Conservation (phyloP, 2,113 vertebrate species). For the Ciconia maguari region DNA sequence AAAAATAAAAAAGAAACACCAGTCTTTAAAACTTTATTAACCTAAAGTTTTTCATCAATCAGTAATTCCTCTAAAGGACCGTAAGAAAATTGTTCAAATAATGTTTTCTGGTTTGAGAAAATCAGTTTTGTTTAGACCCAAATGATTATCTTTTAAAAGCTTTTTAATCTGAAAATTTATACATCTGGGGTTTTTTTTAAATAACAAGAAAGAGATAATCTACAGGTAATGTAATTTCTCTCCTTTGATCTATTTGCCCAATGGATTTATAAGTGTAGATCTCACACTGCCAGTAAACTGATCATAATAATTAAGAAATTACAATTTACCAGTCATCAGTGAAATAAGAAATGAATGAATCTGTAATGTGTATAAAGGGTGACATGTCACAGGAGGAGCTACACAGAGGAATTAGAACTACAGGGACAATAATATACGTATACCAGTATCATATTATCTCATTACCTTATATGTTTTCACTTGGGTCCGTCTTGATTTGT, state of each 20-base stretch:
- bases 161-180: neutral
- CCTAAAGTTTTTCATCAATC: neutral
- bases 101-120: neutral
- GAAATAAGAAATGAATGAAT: neutral
- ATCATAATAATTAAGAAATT: neutral
- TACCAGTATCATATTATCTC: neutral
- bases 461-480: neutral
- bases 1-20: neutral
- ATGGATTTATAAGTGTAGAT: neutral
- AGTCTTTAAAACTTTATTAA: neutral
- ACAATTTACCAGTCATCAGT: neutral
- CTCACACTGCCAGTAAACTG: neutral
- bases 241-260: neutral
- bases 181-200: neutral
- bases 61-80: neutral
- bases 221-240: neutral
- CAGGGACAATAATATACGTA: neutral
- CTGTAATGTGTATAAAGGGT: neutral
- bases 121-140: neutral
- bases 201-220: neutral
- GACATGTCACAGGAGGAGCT: neutral
- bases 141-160: neutral
- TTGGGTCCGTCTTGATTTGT: neutral
- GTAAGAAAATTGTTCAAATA: neutral
- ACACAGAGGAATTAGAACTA: neutral